Evolutionary conservation across 35 echinoderm and acorn worm species (phyloP), one percentile per base, ranked within the genome.

Genomic region (Stichopus chloronotus): DNA sequence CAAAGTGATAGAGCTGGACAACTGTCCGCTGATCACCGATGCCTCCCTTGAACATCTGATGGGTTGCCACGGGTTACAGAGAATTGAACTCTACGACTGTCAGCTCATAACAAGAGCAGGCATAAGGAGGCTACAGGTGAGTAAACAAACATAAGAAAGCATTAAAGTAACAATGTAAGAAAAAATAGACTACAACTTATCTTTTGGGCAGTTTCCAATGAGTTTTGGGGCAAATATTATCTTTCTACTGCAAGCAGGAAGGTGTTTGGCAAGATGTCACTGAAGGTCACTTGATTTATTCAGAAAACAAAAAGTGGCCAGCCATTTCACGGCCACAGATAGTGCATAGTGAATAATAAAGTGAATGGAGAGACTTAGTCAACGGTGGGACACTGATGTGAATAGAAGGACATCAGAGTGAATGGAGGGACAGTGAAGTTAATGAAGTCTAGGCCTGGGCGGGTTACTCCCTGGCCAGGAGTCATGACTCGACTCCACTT

Each of bases 1-100:
- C 21, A 94, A 99, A 81, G 97, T 99, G 68, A 99, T 99, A 17
- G 97, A 99, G 87, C 93, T 99, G 58, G 97, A 99, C 85, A 99
- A 99, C 88, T 99, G 97, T 86, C 97, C 97, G 2, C 92, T 99
- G n/a, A 99, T 99, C 22, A 99, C 97, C 55, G 97, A 99, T 81
- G 93, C 93, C 58, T 96, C 97, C 52, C 78, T 99, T 61, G 97
- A 99, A 85, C 97, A 99, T 83, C 91, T 99, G 68, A 99, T 96
- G 95, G 97, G 97, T 23, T 96, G 95, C 71, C 97, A 99, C 59
- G 92, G 95, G 55, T 80, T 96, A 56, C 93, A 95, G 78, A 79
- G 97, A 85, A 96, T 98, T 68, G 97, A 96, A 86, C 94, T 99
- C 57, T 99, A 96, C 24, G 97, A 99, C 84, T 99, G 97, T 92